phyloP scores from a whole-genome alignment of 2,113 vertebrate species.

The Ciconia boyciana region DNA sequence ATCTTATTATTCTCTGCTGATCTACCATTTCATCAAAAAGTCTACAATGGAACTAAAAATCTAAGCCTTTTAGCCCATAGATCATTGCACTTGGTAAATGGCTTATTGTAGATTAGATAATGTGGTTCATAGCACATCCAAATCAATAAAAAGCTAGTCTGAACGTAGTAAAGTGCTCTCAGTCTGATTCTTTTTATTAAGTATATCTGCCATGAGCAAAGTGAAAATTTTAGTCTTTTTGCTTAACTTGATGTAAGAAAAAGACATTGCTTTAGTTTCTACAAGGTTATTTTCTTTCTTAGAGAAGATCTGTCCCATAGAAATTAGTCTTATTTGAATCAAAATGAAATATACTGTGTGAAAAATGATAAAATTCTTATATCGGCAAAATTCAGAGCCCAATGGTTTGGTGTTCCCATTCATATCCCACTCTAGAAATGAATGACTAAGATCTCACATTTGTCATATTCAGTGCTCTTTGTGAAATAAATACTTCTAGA shows the following conservation, averaged over 20 bases:
- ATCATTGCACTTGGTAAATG: slow-evolving; percentile 75
- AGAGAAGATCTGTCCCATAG: not conserved
- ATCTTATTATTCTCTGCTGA: slow-evolving; percentile 81
- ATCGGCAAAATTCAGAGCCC: not conserved
- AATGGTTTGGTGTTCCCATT: not conserved
- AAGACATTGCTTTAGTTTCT: not conserved
- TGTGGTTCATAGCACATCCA: slow-evolving; percentile 68
- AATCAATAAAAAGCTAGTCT: slow-evolving; percentile 71
- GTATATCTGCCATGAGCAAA: slow-evolving; percentile 4
- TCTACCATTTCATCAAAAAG: slow-evolving; percentile 82
- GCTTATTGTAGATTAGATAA: slow-evolving; percentile 75
- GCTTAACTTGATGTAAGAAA: not conserved
- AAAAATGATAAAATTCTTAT: not conserved
- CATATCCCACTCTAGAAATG: not conserved
- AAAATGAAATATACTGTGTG: not conserved
- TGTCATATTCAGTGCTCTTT: not conserved
- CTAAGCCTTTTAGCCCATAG: slow-evolving; percentile 70
- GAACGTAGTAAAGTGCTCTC: slow-evolving; percentile 50
- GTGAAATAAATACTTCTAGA: not conserved
- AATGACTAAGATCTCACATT: not conserved
- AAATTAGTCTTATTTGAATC: not conserved
- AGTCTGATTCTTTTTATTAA: slow-evolving; percentile 43
- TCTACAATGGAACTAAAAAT: slow-evolving; percentile 59
- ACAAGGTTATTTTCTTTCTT: not conserved
- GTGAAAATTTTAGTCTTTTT: slow-evolving; percentile 19